A percentile compares a stretch with the other conserved stretches of the same genome.
Conservation (phyloP, 37 sponge, comb jelly and placozoan genomes). For the Hexactinellida sp. region DNA sequence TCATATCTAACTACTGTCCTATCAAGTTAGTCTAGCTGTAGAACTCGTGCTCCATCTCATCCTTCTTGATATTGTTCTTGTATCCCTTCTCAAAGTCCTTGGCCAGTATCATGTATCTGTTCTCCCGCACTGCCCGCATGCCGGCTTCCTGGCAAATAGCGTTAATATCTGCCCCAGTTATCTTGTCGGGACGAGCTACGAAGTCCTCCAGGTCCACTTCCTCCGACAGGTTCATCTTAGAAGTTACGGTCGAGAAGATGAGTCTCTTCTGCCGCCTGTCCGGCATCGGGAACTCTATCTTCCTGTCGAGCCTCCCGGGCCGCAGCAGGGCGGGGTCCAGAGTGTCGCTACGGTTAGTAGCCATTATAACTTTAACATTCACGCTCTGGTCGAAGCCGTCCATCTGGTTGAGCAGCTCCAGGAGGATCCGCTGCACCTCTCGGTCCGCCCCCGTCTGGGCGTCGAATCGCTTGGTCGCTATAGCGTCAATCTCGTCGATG, state of each 20-base stretch:
- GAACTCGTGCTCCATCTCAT: slow-evolving; percentile 89
- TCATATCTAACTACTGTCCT: too few species aligned
- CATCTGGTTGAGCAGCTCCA: slow-evolving; percentile 97
- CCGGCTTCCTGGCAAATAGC: slow-evolving; percentile 98
- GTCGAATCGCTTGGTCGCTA: slow-evolving; percentile 95
- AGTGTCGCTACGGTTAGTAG: slow-evolving; percentile 93
- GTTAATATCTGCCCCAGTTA: slow-evolving; percentile 94
- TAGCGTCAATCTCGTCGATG: slow-evolving; percentile 98
- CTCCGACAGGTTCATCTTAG: slow-evolving; percentile 96
- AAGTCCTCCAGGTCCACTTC: slow-evolving; percentile 96
- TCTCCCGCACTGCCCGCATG: slow-evolving; percentile 95
- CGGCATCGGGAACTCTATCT: slow-evolving; percentile 96
- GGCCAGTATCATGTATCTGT: slow-evolving; percentile 80
- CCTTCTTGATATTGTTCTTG: slow-evolving; percentile 84
- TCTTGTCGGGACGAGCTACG: slow-evolving; percentile 94
- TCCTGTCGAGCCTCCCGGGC: slow-evolving; percentile 89
- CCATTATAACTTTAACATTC: slow-evolving; percentile 98
- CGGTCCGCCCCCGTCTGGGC: slow-evolving; percentile 98
- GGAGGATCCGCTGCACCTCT: slow-evolving; percentile 90
- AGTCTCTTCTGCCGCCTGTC: slow-evolving; percentile 90
- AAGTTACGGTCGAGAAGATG: slow-evolving; percentile 84
- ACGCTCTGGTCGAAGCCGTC: slow-evolving; percentile 93
- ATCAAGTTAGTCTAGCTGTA: too few species aligned
- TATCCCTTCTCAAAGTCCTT: slow-evolving; percentile 99
- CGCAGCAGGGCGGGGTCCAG: slow-evolving; percentile 93